Percentiles rank a stretch among this genome's conserved stretches.
Conservation (phyloP, 2,113 vertebrate species). For the Zeus faber region DNA sequence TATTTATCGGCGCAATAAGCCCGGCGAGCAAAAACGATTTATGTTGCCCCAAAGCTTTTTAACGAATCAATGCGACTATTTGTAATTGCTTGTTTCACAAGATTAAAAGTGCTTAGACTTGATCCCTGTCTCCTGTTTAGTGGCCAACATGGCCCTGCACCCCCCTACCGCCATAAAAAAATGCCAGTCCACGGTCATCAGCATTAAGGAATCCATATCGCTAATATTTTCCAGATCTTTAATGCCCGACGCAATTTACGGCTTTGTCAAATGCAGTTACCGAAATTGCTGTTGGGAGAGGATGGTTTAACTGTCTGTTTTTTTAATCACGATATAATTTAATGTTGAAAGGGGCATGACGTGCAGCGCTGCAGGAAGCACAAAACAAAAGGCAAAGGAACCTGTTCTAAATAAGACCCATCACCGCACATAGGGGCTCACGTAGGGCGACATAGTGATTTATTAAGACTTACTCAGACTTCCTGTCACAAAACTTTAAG, state of each 20-base stretch:
- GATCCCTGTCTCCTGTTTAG: conserved; percentile 92
- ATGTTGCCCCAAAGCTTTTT: conserved; percentile 99
- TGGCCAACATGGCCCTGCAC: conserved; percentile 85
- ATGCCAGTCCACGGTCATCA: conserved; percentile 80
- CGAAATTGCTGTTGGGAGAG: conserved; percentile 98
- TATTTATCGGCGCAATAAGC: conserved; percentile 93
- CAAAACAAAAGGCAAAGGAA: too few relatives aligned
- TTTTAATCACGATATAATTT: conserved; percentile 99
- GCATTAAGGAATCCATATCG: conserved; percentile 92
- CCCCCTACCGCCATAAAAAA: conserved; percentile 75
- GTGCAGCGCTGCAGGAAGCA: conserved; percentile 79
- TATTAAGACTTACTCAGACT: too few relatives aligned
- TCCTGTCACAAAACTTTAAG: too few relatives aligned
- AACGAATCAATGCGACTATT: conserved; percentile 99
- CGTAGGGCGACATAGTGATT: too few relatives aligned
- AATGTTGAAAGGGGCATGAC: conserved; percentile 83
- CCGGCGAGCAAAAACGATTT: conserved; percentile 95
- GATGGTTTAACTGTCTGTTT: conserved; percentile 97
- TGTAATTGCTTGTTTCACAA: conserved; percentile 99
- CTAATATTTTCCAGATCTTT: conserved; percentile 98
- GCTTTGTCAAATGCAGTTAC: conserved; percentile 97
- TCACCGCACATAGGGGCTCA: too few relatives aligned
- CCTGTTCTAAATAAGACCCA: too few relatives aligned
- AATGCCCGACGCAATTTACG: conserved; percentile 97
- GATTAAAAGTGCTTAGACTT: conserved; percentile 97